Evolutionary conservation across 1,140 invertebrate genomes (phyloP), one percentile per base, ranked within the genome.

Genomic region (Wiebesia pumilae): DNA sequence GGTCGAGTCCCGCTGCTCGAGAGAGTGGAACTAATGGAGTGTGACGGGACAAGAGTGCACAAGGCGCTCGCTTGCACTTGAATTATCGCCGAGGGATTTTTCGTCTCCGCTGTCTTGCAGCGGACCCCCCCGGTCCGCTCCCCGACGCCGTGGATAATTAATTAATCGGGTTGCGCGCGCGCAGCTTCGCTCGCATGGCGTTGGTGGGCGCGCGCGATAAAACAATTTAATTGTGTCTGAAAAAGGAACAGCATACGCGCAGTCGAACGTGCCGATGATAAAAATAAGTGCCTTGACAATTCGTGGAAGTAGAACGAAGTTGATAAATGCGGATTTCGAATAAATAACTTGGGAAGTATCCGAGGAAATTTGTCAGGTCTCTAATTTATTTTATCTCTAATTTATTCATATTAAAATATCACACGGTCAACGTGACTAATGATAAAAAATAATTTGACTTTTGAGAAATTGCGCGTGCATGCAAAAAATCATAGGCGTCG

Each of bases 11-110:
- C 0, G 16, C n/a, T 4, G 47, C 38, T 54, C 16, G 78, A 14
- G 54, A n/a, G 30, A 80, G 54, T 4, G 33, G n/a, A 4, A 54
- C 78, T 80, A 80, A 80, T 80, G 78, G 51, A 38, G 30, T 62
- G 30, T 62, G 16, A 62, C 47, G 54, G n/a, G 19, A 24, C 47
- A 62, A 73, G 33, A 40, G 69, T 40, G 69, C 51, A 16, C 19
- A 54, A 54, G 33, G 35, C 69, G 43, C 43, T 47, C 43, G 43
- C 43, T 47, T 12, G 43, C 12, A 24, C 35, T 30, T 62, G 30
- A 80, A 6, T 58, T 54, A 80, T 54, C n/a, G n/a, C 54, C 9
- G 35, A 10, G 30, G 19, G n/a, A 40, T 40, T 73, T 73, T 73
- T 73, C 21, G 35, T 12, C 19, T 24, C 54, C n/a, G n/a, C 19